phyloP scores from a whole-genome alignment of 23 tunicate species.

The Styela plicata region DNA sequence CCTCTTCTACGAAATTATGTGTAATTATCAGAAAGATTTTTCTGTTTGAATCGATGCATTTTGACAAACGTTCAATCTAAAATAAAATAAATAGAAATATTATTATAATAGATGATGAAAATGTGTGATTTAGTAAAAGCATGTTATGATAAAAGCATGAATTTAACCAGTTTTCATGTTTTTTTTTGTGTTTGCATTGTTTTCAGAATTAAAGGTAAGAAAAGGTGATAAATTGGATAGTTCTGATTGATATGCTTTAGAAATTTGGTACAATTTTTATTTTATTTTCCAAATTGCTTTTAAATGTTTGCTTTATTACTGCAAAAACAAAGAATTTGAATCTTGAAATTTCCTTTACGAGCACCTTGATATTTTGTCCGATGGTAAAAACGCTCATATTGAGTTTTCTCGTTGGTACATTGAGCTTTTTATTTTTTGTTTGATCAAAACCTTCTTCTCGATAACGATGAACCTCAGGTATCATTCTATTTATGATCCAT shows the following conservation, averaged over 20 bases:
- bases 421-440: background rate
- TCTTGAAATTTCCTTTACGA: too few relatives aligned
- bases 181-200: too few relatives aligned
- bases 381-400: constrained; percentile 81
- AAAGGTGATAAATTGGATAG: too few relatives aligned
- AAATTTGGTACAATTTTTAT: too few relatives aligned
- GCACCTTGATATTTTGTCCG: constrained; percentile 68
- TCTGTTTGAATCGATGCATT: constrained; percentile 56
- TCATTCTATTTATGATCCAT: constrained; percentile 61
- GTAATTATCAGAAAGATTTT: constrained; percentile 56
- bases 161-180: background rate
- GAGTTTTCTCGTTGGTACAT: constrained; percentile 26
- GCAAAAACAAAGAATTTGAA: too few relatives aligned
- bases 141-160: background rate
- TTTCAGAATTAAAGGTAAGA: too few relatives aligned
- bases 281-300: too few relatives aligned
- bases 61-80: constrained; percentile 61
- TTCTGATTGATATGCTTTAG: too few relatives aligned
- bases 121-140: background rate
- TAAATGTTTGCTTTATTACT: too few relatives aligned
- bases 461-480: constrained; percentile 55
- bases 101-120: too few relatives aligned
- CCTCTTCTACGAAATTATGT: constrained; percentile 60
- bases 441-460: background rate
- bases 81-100: constrained; percentile 1